Percentiles rank a stretch among this genome's conserved stretches.
Evolutionary conservation across 2,113 vertebrate genomes (phyloP).

Genomic region (Amphiprion ocellaris): DNA sequence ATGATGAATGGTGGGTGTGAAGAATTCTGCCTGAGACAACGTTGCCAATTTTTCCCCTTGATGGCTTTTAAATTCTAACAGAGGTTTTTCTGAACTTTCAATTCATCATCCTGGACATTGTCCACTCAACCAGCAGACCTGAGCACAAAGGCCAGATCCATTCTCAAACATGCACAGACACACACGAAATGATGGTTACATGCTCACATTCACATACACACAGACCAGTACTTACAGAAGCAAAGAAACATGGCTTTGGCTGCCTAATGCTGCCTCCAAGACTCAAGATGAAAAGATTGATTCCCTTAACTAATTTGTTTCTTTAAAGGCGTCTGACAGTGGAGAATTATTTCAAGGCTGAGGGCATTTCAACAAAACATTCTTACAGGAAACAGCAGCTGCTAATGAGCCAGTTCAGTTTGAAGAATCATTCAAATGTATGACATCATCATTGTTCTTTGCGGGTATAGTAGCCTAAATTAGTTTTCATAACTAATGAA

Average conservation of each 20-base stretch:
- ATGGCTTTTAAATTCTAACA: slow-evolving; percentile 77
- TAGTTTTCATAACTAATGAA: neutral
- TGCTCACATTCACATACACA: slow-evolving; percentile 1
- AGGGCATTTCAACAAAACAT: slow-evolving; percentile 2
- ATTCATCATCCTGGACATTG: slow-evolving; percentile 79
- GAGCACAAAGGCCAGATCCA: slow-evolving; percentile 70
- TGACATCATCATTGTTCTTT: neutral
- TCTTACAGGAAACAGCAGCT: slow-evolving; percentile 6
- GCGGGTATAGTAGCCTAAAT: neutral
- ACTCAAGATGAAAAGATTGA: slow-evolving; percentile 18
- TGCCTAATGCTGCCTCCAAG: slow-evolving; percentile 47
- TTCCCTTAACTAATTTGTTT: neutral
- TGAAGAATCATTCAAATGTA: neutral
- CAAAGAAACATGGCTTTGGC: slow-evolving; percentile 1
- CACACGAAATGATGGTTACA: slow-evolving; percentile 10
- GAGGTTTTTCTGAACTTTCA: slow-evolving; percentile 81
- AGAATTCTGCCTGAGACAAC: slow-evolving; percentile 73
- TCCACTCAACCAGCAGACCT: slow-evolving; percentile 66
- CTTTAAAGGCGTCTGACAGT: slow-evolving; percentile 16
- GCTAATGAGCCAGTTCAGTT: neutral
- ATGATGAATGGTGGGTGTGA: slow-evolving; percentile 77
- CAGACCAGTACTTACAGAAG: neutral
- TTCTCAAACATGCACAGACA: slow-evolving; percentile 31
- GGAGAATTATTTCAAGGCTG: slow-evolving; percentile 5
- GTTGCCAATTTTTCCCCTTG: slow-evolving; percentile 81